These are phyloP conservation scores for Liasis olivaceus DNA, from an alignment of 2,797 vertebrate genomes.

Conservation along the genomic window DNA sequence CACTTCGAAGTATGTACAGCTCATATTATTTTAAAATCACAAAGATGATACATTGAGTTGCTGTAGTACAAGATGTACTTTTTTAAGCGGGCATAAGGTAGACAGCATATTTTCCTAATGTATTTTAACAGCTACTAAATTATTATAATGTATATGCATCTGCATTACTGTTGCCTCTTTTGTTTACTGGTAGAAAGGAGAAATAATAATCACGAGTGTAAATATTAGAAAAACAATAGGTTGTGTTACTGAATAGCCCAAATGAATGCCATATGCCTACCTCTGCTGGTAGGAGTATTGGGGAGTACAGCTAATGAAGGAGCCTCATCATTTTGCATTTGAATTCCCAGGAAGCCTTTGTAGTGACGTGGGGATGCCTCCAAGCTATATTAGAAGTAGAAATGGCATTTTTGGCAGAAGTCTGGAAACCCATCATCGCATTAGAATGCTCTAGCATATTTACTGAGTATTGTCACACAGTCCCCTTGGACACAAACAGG, in stretches of 20 bases:
- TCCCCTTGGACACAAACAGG: not conserved
- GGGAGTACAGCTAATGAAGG: not conserved
- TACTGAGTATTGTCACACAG: not conserved
- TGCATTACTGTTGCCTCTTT: not conserved
- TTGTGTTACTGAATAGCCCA: not conserved
- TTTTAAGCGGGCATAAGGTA: not conserved
- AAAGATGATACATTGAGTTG: not conserved
- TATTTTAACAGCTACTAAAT: not conserved
- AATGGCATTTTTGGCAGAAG: not conserved
- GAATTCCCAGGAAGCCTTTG: not conserved
- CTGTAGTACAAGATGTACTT: conserved; percentile 8
- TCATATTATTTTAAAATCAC: conserved; percentile 19
- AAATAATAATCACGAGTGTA: not conserved
- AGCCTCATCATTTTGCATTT: not conserved
- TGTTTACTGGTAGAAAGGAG: not conserved
- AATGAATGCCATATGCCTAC: not conserved
- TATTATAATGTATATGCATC: not conserved
- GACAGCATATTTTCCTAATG: not conserved
- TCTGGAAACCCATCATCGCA: not conserved
- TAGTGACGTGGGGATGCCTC: not conserved
- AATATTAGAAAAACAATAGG: not conserved
- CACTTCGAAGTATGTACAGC: conserved; percentile 1
- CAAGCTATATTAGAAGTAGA: not conserved
- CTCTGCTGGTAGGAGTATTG: not conserved
- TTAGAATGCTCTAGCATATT: conserved; percentile 1